phyloP scores from a whole-genome alignment of 2,888 invertebrate genomes.

The Eutolmus rufibarbis region DNA sequence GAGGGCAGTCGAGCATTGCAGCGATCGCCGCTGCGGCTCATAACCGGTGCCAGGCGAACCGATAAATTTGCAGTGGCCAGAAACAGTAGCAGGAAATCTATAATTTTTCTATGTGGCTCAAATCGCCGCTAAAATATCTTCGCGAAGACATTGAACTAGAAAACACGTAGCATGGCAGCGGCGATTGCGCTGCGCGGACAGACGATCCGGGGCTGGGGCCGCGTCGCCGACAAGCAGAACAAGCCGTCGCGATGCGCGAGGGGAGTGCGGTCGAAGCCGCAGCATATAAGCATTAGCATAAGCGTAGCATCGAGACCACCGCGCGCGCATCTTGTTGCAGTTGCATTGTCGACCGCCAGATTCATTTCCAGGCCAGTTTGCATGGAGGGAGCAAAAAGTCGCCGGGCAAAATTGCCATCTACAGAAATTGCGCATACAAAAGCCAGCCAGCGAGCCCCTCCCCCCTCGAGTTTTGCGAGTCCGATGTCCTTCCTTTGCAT shows the following conservation, averaged over 20 bases:
- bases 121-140: slow-evolving; percentile 9
- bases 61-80: slow-evolving; percentile 24
- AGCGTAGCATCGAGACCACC: slow-evolving; percentile 3
- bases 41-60: slow-evolving; percentile 24
- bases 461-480: not conserved
- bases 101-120: slow-evolving; percentile 31
- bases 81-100: slow-evolving; percentile 23
- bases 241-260: not conserved
- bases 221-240: not conserved
- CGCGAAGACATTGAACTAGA: not conserved
- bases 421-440: slow-evolving; percentile 24
- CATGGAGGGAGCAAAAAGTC: slow-evolving; percentile 9
- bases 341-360: slow-evolving; percentile 22
- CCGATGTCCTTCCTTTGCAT: slow-evolving; percentile 35
- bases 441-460: not conserved
- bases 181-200: not conserved
- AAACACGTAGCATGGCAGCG: not conserved
- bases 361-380: slow-evolving; percentile 30
- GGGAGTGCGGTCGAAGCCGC: not conserved
- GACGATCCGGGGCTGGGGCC: no score
- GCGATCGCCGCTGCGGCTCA: not conserved
- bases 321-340: not conserved
- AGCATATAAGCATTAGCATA: not conserved
- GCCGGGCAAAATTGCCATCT: slow-evolving; percentile 23
- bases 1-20: slow-evolving; percentile 24